A percentile compares a stretch with the other conserved stretches of the same genome.
Conservation (phyloP, 37 sponge, comb jelly and placozoan species). For the Cliona cf. orientalis region DNA sequence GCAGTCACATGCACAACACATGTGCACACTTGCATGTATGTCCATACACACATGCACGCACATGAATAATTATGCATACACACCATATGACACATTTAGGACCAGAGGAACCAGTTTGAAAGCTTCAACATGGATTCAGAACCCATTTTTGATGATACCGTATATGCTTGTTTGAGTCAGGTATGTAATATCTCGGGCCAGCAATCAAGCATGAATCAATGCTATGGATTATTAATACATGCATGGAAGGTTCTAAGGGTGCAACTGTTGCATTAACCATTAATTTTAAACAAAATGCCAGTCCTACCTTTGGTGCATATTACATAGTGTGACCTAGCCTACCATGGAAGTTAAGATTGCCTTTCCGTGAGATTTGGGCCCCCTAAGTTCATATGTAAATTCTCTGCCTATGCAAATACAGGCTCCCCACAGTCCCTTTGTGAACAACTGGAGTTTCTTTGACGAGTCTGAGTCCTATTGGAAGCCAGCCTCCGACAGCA, state of each 20-base stretch:
- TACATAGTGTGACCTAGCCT: background rate
- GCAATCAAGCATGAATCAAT: too few species aligned
- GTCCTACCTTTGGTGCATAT: background rate
- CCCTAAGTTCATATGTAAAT: background rate
- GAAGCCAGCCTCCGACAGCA: constrained; percentile 36
- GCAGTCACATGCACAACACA: too few species aligned
- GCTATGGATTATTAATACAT: too few species aligned
- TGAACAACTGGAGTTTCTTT: constrained; percentile 57
- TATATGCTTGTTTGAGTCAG: constrained; percentile 4
- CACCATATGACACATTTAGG: background rate
- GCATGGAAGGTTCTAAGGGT: too few species aligned
- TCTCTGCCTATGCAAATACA: background rate
- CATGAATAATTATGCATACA: background rate
- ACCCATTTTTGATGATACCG: constrained; percentile 22
- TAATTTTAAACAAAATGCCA: background rate
- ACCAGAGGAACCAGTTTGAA: background rate
- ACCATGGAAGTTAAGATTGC: background rate
- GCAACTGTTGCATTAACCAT: background rate
- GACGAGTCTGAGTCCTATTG: constrained; percentile 41
- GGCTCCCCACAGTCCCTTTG: constrained; percentile 30
- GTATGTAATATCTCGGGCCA: too few species aligned
- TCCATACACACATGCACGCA: too few species aligned
- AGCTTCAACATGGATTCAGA: background rate
- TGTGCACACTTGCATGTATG: too few species aligned
- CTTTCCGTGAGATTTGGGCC: too few species aligned